Conservation (phyloP, 2,888 invertebrate genomes). For the Malacosoma neustria region DNA sequence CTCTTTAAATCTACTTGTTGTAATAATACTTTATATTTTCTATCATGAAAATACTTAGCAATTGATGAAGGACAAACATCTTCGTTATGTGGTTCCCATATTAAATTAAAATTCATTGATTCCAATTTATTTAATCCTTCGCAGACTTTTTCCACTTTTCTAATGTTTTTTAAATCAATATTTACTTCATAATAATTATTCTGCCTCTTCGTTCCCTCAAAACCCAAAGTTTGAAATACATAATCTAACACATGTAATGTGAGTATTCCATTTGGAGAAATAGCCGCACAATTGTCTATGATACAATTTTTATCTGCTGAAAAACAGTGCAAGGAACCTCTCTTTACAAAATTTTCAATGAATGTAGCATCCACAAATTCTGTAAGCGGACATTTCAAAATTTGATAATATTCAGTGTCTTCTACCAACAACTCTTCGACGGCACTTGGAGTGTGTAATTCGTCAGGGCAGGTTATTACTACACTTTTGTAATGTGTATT, state of each 20-base stretch:
- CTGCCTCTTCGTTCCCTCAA: slow-evolving; percentile 48
- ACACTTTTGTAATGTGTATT: slow-evolving; percentile 54
- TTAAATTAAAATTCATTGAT: slow-evolving; percentile 36
- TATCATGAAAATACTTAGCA: slow-evolving; percentile 54
- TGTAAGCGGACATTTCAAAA: slow-evolving; percentile 33
- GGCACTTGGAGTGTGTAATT: slow-evolving; percentile 32
- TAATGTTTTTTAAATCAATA: slow-evolving; percentile 41
- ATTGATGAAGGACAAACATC: slow-evolving; percentile 56
- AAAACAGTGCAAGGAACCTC: slow-evolving; percentile 45
- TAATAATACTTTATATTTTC: slow-evolving; percentile 28
- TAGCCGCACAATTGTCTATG: slow-evolving; percentile 43
- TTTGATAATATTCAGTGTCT: slow-evolving; percentile 52
- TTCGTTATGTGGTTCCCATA: slow-evolving; percentile 46
- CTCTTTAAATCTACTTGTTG: slow-evolving; percentile 24
- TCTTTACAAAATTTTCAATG: slow-evolving; percentile 48
- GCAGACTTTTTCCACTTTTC: slow-evolving; percentile 28
- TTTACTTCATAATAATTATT: slow-evolving; percentile 44
- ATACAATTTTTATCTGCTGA: slow-evolving; percentile 43
- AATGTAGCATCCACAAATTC: slow-evolving; percentile 45
- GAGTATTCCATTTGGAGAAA: slow-evolving; percentile 50
- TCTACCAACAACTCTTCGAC: slow-evolving; percentile 38
- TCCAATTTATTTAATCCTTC: slow-evolving; percentile 35
- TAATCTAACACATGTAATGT: slow-evolving; percentile 41
- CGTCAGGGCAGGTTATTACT: slow-evolving; percentile 54
- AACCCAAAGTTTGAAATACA: slow-evolving; percentile 53